Evolutionary conservation across 2,113 vertebrate genomes (phyloP).

Genomic region (Anser brachyrhynchus): DNA sequence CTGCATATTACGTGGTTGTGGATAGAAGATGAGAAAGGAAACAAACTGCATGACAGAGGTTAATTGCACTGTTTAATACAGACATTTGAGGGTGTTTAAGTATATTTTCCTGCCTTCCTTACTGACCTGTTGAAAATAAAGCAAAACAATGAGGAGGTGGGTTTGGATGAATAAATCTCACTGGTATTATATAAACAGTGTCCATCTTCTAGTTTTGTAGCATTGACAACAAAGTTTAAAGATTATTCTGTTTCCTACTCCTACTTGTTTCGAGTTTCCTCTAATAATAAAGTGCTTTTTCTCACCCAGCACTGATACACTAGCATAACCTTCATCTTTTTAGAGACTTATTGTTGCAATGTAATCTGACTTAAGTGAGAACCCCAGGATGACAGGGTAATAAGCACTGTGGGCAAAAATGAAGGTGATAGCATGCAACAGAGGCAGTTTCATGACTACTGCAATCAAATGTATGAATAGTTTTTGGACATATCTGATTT

Average conservation of each 20-base stretch:
- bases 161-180: background rate
- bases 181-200: background rate
- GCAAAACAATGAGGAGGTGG: background rate
- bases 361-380: background rate
- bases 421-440: too few relatives aligned
- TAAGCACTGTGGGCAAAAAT: background rate
- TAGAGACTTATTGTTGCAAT: background rate
- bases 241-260: background rate
- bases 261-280: background rate
- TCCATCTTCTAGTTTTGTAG: background rate
- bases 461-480: background rate
- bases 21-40: background rate
- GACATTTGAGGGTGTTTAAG: background rate
- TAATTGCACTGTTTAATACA: background rate
- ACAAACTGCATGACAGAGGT: background rate
- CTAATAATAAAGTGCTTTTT: background rate
- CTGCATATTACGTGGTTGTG: accelerated
- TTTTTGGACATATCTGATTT: background rate
- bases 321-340: background rate
- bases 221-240: background rate
- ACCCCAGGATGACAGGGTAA: background rate
- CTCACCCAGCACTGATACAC: background rate
- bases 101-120: background rate
- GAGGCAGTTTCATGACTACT: background rate
- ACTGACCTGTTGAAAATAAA: background rate